Evolutionary conservation across 2,113 vertebrate genomes (phyloP).

Genomic region (Oceanites oceanicus): DNA sequence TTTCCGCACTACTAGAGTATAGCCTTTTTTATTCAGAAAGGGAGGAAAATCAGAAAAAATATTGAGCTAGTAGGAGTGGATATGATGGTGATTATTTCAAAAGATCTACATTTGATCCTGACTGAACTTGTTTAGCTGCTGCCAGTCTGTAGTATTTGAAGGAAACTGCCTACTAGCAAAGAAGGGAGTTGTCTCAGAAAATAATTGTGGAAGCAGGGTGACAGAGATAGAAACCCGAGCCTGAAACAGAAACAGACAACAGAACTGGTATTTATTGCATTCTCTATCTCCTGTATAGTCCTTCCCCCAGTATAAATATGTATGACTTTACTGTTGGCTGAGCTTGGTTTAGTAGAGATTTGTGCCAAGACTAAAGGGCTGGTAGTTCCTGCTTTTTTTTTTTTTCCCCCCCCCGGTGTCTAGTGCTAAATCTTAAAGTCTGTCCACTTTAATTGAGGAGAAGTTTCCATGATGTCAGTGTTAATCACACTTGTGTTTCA

Average conservation of each 20-base stretch:
- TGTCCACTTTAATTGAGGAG: neutral
- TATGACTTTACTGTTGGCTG: neutral
- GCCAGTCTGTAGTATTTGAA: neutral
- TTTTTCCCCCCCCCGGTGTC: rapidly evolving
- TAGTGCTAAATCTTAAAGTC: neutral
- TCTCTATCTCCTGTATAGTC: neutral
- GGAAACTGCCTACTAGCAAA: neutral
- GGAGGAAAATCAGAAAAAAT: neutral
- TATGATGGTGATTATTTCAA: neutral
- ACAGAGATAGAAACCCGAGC: neutral
- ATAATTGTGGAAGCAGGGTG: neutral
- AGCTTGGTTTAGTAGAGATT: neutral
- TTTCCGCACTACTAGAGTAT: neutral
- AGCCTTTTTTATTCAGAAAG: neutral
- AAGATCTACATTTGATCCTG: neutral
- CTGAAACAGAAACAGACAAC: neutral
- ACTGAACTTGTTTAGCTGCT: neutral
- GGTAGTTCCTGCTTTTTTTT: neutral
- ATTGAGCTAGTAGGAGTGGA: neutral
- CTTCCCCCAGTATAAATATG: neutral
- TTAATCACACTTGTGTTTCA: neutral
- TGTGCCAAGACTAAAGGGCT: neutral
- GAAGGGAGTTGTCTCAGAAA: neutral
- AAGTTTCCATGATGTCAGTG: neutral
- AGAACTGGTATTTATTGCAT: neutral